Percentiles rank a stretch among this genome's conserved stretches.
Evolutionary conservation across 30 jellyfish, hydroid and myxozoan genomes (phyloP).

Genomic region (Aurelia sp.): DNA sequence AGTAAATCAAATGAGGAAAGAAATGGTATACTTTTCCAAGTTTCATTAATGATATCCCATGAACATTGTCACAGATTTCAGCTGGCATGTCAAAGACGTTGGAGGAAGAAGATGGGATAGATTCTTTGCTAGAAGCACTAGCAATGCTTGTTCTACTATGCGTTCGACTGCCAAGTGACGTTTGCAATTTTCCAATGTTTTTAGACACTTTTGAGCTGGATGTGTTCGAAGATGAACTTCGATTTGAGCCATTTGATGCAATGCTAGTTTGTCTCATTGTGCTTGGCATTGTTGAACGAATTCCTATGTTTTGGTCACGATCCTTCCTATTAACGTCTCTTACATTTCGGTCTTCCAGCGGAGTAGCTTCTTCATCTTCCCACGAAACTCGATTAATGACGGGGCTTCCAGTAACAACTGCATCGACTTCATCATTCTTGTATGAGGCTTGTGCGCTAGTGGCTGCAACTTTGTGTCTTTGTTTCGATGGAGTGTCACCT

Average conservation of each 20-base stretch:
- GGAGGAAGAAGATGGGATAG: constrained; percentile 1
- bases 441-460: not conserved
- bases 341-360: not conserved
- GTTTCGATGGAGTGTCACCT: not conserved
- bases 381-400: not conserved
- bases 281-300: not conserved
- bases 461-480: not conserved
- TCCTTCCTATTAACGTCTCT: not conserved
- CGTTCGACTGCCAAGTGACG: not conserved
- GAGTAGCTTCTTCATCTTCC: not conserved
- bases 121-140: constrained; percentile 33
- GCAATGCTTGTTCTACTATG: constrained; percentile 18
- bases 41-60: constrained; percentile 28
- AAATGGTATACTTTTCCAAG: constrained; percentile 62
- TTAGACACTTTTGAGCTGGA: constrained; percentile 23
- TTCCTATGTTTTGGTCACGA: not conserved
- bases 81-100: constrained; percentile 47
- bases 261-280: constrained; percentile 3
- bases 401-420: constrained; percentile 23
- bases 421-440: constrained; percentile 38
- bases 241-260: constrained; percentile 21
- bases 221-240: constrained; percentile 57
- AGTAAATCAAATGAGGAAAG: constrained; percentile 80
- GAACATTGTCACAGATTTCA: constrained; percentile 2
- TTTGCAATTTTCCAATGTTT: not conserved